These are phyloP conservation scores for Drosophila azteca DNA, from an alignment of 1,140 invertebrate species.

Conservation along the genomic window DNA sequence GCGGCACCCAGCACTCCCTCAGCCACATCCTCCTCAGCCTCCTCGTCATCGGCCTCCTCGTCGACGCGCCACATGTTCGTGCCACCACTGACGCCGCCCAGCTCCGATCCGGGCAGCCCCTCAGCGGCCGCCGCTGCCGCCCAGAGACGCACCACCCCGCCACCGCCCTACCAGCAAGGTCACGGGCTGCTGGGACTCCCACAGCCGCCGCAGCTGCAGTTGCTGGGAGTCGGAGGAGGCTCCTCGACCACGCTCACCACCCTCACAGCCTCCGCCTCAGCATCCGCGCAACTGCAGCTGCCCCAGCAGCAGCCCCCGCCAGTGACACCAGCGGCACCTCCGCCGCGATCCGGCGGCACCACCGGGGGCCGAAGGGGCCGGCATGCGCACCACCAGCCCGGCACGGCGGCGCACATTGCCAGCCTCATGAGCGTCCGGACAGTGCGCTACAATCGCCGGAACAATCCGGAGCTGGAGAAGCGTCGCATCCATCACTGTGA, in stretches of 20 bases:
- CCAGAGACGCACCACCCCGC: conserved; percentile 84
- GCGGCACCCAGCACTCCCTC: conserved; percentile 74
- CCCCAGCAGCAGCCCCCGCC: conserved; percentile 32
- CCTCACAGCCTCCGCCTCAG: conserved; percentile 57
- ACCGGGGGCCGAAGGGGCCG: conserved; percentile 53
- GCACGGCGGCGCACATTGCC: conserved; percentile 74
- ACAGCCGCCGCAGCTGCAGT: conserved; percentile 47
- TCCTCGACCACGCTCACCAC: conserved; percentile 68
- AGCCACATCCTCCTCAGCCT: conserved; percentile 68
- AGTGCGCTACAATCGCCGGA: conserved; percentile 92
- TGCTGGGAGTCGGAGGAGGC: conserved; percentile 47
- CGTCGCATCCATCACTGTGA: conserved; percentile 97
- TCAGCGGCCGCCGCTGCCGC: conserved; percentile 83
- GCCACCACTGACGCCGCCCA: conserved; percentile 91
- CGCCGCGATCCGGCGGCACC: conserved; percentile 48
- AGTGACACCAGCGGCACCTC: conserved; percentile 52
- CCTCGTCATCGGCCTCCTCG: conserved; percentile 53
- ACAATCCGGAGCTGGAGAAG: conserved; percentile 98
- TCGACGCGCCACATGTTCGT: conserved; percentile 87
- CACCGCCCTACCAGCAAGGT: conserved; percentile 83
- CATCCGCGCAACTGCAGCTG: conserved; percentile 21
- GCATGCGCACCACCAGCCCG: conserved; percentile 69
- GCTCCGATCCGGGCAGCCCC: conserved; percentile 92
- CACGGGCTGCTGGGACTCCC: conserved; percentile 60
- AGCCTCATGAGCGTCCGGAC: conserved; percentile 82